A percentile compares a stretch with the other conserved stretches of the same genome.
These are phyloP conservation scores for Drosophila nikananu DNA, from an alignment of 1,140 invertebrate species.

Conservation along the genomic window DNA sequence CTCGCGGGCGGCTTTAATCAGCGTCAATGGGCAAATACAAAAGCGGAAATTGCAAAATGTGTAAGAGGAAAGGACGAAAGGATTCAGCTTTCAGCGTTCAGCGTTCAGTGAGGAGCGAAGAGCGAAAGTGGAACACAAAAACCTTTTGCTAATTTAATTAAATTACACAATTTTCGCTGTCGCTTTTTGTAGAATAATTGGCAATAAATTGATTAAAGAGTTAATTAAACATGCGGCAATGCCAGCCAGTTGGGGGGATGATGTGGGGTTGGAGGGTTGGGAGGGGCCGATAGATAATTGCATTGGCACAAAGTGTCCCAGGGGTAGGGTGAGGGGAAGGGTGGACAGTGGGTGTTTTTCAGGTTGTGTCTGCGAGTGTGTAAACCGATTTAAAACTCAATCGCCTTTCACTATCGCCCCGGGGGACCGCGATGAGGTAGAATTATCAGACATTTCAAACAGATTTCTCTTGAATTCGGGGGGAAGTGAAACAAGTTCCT, in stretches of 20 bases:
- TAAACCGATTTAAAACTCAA: constrained; percentile 41
- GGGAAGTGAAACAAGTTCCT: background rate
- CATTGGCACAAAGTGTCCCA: constrained; percentile 46
- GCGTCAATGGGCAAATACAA: constrained; percentile 79
- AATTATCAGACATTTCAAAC: background rate
- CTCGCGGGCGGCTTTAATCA: constrained; percentile 73
- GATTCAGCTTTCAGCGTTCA: background rate
- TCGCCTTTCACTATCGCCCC: constrained; percentile 5
- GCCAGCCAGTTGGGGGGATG: constrained; percentile 18
- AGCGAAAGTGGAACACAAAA: constrained; percentile 55
- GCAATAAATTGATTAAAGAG: constrained; percentile 82
- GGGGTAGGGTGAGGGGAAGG: too few relatives aligned
- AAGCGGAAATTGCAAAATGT: constrained; percentile 74
- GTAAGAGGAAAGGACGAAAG: constrained; percentile 6
- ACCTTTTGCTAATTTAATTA: constrained; percentile 82
- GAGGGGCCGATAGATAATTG: constrained; percentile 66
- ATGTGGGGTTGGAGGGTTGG: too few relatives aligned
- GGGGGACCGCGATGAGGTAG: background rate
- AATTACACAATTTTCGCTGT: constrained; percentile 79
- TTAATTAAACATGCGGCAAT: constrained; percentile 74
- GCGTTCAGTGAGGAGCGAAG: too few relatives aligned
- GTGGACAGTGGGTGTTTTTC: background rate
- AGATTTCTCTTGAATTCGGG: background rate
- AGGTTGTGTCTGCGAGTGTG: constrained; percentile 16
- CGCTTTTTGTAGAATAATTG: constrained; percentile 81